Conservation (phyloP, 2,113 vertebrate species). For the Alces alces region DNA sequence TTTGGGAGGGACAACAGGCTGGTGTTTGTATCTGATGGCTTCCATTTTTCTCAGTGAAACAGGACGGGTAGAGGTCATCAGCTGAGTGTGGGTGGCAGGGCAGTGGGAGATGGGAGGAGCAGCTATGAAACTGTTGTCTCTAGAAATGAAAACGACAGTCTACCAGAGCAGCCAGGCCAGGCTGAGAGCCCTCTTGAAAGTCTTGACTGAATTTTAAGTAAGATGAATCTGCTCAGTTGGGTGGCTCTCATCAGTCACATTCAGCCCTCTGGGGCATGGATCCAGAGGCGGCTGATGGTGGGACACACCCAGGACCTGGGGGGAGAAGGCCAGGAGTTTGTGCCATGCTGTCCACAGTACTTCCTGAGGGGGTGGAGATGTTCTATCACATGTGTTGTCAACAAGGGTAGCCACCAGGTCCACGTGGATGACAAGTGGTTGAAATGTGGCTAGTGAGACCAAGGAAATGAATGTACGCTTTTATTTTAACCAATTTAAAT, state of each 20-base stretch:
- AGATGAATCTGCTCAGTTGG: too few relatives aligned
- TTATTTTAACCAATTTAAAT: neutral
- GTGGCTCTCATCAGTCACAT: neutral
- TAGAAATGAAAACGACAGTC: neutral
- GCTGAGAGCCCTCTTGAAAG: neutral
- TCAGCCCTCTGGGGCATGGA: neutral
- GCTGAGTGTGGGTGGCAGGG: neutral
- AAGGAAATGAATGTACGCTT: neutral
- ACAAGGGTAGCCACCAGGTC: neutral
- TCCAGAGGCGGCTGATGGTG: rapidly evolving
- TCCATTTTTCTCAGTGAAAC: neutral
- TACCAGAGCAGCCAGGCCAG: neutral
- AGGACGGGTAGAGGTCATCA: neutral
- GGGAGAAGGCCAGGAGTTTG: neutral
- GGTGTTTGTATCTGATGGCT: neutral
- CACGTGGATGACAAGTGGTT: neutral
- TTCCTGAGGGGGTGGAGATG: neutral
- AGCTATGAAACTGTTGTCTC: neutral
- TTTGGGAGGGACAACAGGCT: neutral
- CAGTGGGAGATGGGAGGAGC: neutral
- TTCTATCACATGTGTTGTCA: neutral
- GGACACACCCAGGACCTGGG: neutral
- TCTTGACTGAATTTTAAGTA: neutral
- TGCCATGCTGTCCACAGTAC: neutral
- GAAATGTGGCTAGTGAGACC: neutral